These are phyloP conservation scores for Equus przewalskii DNA, from an alignment of 2,113 vertebrate genomes.

Conservation along the genomic window DNA sequence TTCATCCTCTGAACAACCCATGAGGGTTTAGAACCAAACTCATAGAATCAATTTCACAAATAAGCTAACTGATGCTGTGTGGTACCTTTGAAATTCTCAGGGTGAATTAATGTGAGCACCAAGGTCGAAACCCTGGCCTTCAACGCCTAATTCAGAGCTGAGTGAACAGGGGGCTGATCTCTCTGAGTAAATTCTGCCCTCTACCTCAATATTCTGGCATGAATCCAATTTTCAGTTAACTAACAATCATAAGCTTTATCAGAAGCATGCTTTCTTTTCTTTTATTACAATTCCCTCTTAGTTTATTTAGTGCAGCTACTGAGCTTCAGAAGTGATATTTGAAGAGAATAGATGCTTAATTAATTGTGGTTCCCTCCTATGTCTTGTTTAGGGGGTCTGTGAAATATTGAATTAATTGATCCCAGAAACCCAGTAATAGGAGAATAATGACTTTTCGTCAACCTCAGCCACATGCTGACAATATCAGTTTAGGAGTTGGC, in stretches of 20 bases:
- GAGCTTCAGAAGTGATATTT: conserved; percentile 6
- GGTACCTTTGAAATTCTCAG: background rate
- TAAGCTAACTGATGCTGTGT: background rate
- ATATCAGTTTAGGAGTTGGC: background rate
- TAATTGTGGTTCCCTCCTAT: background rate
- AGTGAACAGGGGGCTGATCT: background rate
- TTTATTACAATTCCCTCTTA: background rate
- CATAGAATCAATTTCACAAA: background rate
- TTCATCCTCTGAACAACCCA: background rate
- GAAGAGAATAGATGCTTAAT: conserved; percentile 10
- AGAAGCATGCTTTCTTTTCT: background rate
- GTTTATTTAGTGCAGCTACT: background rate
- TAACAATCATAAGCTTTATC: background rate
- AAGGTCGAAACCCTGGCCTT: background rate
- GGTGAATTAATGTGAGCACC: background rate
- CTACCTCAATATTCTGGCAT: background rate
- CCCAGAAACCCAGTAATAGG: conserved; percentile 46
- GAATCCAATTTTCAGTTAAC: background rate
- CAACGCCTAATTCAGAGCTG: background rate
- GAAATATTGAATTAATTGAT: conserved; percentile 70
- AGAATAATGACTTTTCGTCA: conserved; percentile 49
- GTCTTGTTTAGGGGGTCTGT: background rate
- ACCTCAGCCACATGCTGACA: conserved; percentile 28
- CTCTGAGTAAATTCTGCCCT: background rate
- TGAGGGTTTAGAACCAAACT: background rate